Conservation (phyloP, 1,140 invertebrate species). For the Elymnias hypermnestra region DNA sequence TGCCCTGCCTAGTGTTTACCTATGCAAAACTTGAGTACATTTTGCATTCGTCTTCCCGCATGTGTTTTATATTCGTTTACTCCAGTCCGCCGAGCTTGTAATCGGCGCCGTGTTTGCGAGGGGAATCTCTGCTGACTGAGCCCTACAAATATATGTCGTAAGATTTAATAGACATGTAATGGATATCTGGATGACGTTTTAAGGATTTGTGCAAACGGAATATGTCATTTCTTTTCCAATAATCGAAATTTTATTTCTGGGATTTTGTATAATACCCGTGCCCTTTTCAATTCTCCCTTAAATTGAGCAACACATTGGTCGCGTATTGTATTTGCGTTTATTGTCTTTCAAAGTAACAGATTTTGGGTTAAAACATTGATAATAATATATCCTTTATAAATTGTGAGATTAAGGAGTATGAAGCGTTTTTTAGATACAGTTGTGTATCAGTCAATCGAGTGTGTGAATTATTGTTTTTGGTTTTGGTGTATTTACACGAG, state of each 20-base stretch:
- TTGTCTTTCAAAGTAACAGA: no score
- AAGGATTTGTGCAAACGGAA: slow-evolving; percentile 76
- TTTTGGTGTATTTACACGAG: no score
- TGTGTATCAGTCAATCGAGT: no score
- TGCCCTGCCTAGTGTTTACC: slow-evolving; percentile 57
- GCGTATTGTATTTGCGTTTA: no score
- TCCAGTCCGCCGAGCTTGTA: slow-evolving; percentile 66
- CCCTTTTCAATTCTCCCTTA: slow-evolving; percentile 36
- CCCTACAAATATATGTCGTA: slow-evolving; percentile 74
- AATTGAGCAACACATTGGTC: no score
- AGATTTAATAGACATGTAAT: slow-evolving; percentile 76
- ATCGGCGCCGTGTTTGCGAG: slow-evolving; percentile 71
- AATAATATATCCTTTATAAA: no score
- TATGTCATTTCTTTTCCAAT: slow-evolving; percentile 66
- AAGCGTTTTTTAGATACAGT: no score
- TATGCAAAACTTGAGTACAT: slow-evolving; percentile 72
- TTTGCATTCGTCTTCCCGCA: slow-evolving; percentile 71
- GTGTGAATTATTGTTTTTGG: no score
- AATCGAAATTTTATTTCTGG: slow-evolving; percentile 72
- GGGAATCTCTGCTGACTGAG: slow-evolving; percentile 67
- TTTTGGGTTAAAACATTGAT: no score
- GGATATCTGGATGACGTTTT: slow-evolving; percentile 76
- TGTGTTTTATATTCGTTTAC: slow-evolving; percentile 75
- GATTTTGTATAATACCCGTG: slow-evolving; percentile 58
- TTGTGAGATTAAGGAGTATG: no score